Percentiles rank a stretch among this genome's conserved stretches.
Evolutionary conservation across 1,140 invertebrate species (phyloP).

Genomic region (Macrotrachela quadricornifera): DNA sequence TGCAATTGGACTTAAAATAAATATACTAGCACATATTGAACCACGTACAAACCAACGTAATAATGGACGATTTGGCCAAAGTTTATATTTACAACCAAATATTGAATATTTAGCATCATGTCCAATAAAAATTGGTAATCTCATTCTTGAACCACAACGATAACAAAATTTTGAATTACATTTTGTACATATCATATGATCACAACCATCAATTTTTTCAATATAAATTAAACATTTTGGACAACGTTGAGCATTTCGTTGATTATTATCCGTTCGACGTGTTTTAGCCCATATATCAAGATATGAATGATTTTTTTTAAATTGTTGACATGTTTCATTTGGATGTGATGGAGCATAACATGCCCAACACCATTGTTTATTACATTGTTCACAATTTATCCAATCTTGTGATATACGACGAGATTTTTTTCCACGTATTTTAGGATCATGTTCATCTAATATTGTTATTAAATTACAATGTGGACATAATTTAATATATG

Average conservation of each 20-base stretch:
- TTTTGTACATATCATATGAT: slow-evolving; percentile 29
- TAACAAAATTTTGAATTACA: slow-evolving; percentile 15
- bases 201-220: slow-evolving; percentile 28
- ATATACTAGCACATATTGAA: slow-evolving; percentile 26
- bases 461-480: too few species aligned
- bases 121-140: slow-evolving; percentile 15
- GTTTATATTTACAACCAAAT: slow-evolving; percentile 30
- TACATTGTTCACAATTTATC: too few species aligned
- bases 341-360: slow-evolving; percentile 31
- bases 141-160: slow-evolving; percentile 8
- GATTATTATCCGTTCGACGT: slow-evolving; percentile 13
- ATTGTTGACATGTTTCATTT: slow-evolving; percentile 27
- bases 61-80: slow-evolving; percentile 23
- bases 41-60: slow-evolving; percentile 25
- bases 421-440: too few species aligned
- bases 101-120: slow-evolving; percentile 28
- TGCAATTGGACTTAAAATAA: slow-evolving; percentile 19
- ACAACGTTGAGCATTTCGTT: slow-evolving; percentile 31
- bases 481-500: too few species aligned
- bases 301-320: slow-evolving; percentile 24
- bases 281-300: slow-evolving; percentile 27
- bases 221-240: slow-evolving; percentile 34
- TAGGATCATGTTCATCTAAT: too few species aligned
- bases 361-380: slow-evolving; percentile 25
- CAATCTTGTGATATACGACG: too few species aligned